Conservation (phyloP, 2,797 vertebrate genomes). For the Apogon hyalosoma region DNA sequence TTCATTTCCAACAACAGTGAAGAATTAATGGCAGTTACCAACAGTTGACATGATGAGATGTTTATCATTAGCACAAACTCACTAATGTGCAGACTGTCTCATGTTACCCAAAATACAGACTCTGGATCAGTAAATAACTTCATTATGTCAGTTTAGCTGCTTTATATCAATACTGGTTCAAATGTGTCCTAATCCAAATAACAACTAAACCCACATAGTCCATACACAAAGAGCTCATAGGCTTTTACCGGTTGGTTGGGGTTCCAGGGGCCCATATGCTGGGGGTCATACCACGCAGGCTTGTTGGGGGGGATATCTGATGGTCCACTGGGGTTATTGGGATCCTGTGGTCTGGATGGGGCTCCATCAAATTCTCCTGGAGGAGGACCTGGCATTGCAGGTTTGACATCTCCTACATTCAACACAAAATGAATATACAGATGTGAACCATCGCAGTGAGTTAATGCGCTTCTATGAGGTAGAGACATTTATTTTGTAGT, state of each 20-base stretch:
- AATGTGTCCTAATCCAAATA: no score
- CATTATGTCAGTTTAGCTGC: no score
- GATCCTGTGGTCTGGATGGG: slow-evolving; percentile 84
- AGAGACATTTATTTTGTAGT: no score
- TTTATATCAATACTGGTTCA: no score
- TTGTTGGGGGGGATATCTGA: slow-evolving; percentile 91
- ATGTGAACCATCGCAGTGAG: background rate
- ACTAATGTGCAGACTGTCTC: no score
- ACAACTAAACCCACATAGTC: background rate
- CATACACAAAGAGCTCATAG: background rate
- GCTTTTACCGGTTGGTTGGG: slow-evolving; percentile 89
- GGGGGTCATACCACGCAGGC: slow-evolving; percentile 93
- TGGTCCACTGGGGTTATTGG: slow-evolving; percentile 85
- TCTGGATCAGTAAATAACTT: no score
- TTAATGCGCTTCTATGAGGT: no score
- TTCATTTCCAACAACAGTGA: no score
- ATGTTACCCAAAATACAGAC: no score
- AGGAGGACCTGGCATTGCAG: slow-evolving; percentile 85
- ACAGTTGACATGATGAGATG: no score
- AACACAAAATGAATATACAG: background rate
- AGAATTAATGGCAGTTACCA: no score
- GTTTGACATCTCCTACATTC: slow-evolving; percentile 89
- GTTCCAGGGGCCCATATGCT: slow-evolving; percentile 93
- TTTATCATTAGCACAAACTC: no score
- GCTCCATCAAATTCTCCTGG: slow-evolving; percentile 89